phyloP scores from a whole-genome alignment of 2,888 invertebrate genomes.

The Hypsopygia costalis region DNA sequence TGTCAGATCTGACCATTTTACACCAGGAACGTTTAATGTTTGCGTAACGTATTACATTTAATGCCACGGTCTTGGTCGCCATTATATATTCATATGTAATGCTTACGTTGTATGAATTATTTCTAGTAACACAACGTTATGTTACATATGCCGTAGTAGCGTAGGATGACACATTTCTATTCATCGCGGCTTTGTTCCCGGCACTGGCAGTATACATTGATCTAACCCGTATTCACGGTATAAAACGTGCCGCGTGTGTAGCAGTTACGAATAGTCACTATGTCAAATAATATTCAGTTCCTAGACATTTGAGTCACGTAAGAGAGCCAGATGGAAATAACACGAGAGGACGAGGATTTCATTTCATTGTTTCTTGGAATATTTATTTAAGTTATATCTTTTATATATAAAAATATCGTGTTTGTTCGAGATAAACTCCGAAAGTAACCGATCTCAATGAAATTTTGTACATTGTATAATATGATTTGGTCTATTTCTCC shows the following conservation, averaged over 20 bases:
- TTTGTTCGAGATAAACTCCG: too few species aligned
- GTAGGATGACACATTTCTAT: slow-evolving; percentile 18
- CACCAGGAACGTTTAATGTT: background rate
- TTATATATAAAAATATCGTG: too few species aligned
- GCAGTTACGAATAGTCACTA: slow-evolving; percentile 17
- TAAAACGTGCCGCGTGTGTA: slow-evolving; percentile 32
- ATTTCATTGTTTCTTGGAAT: slow-evolving; percentile 1
- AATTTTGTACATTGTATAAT: too few species aligned
- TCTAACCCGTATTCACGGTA: slow-evolving; percentile 32
- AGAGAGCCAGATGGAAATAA: slow-evolving; percentile 25
- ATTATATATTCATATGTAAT: background rate
- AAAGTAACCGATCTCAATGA: too few species aligned
- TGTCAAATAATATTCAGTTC: slow-evolving; percentile 39
- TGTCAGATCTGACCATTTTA: slow-evolving; percentile 5
- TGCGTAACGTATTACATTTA: slow-evolving; percentile 20
- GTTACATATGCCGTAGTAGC: background rate
- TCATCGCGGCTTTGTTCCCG: slow-evolving; percentile 35
- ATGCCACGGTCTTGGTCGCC: slow-evolving; percentile 27
- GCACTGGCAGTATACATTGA: slow-evolving; percentile 26
- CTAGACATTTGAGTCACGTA: slow-evolving; percentile 32
- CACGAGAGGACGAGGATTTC: slow-evolving; percentile 11
- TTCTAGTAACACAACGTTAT: background rate
- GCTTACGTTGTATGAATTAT: background rate
- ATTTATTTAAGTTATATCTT: too few species aligned
- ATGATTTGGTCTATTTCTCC: too few species aligned